Evolutionary conservation across 2,797 vertebrate species (phyloP).

Genomic region (Coilia nasus): DNA sequence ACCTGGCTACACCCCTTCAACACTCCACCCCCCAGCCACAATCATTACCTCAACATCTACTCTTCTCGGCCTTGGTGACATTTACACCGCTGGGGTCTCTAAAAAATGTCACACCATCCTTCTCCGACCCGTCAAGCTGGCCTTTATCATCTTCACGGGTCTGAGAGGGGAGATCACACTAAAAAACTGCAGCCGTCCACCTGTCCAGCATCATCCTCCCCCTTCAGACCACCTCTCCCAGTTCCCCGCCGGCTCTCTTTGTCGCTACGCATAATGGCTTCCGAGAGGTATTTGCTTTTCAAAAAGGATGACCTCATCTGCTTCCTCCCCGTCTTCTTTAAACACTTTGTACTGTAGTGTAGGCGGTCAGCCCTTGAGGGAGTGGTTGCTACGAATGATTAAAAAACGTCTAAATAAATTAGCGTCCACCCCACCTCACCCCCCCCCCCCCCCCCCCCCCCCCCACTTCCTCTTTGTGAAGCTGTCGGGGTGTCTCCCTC

Average conservation of each 20-base stretch:
- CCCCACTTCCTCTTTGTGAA: neutral
- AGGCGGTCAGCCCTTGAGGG: constrained; percentile 10
- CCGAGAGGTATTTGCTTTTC: constrained; percentile 1
- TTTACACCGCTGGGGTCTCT: constrained; percentile 11
- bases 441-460: neutral
- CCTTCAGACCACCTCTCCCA: neutral
- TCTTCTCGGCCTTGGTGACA: constrained; percentile 53
- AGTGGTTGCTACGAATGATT: constrained; percentile 29
- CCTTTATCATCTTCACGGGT: neutral
- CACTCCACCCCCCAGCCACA: neutral
- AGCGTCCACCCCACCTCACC: neutral
- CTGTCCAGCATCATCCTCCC: neutral
- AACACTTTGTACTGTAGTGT: constrained; percentile 23
- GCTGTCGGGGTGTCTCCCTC: constrained; percentile 46
- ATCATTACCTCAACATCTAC: constrained; percentile 34
- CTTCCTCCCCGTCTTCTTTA: neutral
- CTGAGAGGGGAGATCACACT: neutral
- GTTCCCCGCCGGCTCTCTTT: neutral
- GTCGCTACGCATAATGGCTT: neutral
- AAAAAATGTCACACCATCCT: constrained; percentile 18
- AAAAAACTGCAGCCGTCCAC: neutral
- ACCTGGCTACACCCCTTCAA: neutral
- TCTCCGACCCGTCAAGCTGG: neutral
- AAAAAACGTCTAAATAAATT: constrained; percentile 38
- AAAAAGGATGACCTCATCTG: neutral